Base-by-base conservation (phyloP, 1,140 invertebrate species). In the Eurosta solidaginis region DNA sequence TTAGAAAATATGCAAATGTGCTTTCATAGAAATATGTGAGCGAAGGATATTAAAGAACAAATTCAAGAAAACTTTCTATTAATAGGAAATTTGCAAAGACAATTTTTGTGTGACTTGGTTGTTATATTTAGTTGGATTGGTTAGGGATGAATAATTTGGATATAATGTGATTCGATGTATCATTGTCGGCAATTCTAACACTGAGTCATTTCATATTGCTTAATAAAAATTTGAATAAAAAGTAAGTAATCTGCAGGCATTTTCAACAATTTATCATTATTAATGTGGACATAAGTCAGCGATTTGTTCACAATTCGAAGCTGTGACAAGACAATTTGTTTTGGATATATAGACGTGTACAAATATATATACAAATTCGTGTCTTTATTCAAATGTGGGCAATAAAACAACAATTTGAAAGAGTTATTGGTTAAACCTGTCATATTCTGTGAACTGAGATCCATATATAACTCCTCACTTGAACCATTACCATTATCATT, bases 181-280 rank as follows among this genome's bases (percentile, higher is more conserved):
- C 33, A 68, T 68, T 36, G 29, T 7, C 33, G 59, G 33, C 27
- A 68, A 68, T 68, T 68, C 9, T 40, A n/a, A 40, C 59, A 68
- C 33, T 68, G 36, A 40, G 20, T 6, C 29, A 68, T 68, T 68
- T 68, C 17, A n/a, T 40, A 68, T 68, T 68, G n/a, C 22, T 33
- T 68, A 40, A 68, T 54, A 54, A 77, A 76, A 77, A 77, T 77
- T 77, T 77, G 76, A 77, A 77, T 77, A 77, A 77, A 77, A 77
- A 54, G 76, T 77, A 54, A 54, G 50, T 77, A 59, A 77, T 42
- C 12, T 77, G 76, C 76, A 77, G 76, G 50, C 76, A 25, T 77
- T 59, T 47, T 20, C 1, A 36, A 17, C 59, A 42, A 42, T 68
- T 68, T 68, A 33, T 68, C 59, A 68, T 68, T 40, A 68, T 40